Percentiles rank a stretch among this genome's conserved stretches.
phyloP scores from a whole-genome alignment of 2,113 vertebrate species.

The Odobenus rosmarus region DNA sequence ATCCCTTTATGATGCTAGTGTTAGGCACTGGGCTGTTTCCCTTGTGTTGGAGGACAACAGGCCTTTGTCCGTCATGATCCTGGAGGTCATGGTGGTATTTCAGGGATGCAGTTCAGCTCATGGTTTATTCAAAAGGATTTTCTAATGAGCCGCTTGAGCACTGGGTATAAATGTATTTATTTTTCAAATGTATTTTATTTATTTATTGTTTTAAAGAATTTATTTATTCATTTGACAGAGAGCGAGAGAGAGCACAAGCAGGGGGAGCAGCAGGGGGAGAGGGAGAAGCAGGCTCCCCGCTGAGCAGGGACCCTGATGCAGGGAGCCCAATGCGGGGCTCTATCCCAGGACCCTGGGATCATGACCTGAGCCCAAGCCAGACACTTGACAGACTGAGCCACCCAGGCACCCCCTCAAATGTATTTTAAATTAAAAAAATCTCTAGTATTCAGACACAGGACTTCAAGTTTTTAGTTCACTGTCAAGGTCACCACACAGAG shows the following conservation, averaged over 20 bases:
- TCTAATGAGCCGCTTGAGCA: background rate
- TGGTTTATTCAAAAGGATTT: background rate
- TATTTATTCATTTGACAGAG: no score
- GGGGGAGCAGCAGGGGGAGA: no score
- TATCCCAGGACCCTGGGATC: no score
- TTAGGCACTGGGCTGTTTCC: background rate
- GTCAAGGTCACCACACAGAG: background rate
- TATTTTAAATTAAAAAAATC: background rate
- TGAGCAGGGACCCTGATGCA: no score
- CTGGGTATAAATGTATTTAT: background rate
- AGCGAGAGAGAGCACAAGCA: no score
- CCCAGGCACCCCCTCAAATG: background rate
- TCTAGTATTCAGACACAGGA: background rate
- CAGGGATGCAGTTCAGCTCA: background rate
- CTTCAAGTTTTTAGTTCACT: background rate
- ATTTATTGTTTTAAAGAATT: no score
- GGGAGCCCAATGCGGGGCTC: no score
- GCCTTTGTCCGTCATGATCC: background rate
- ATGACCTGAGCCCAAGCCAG: no score
- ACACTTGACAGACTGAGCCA: no score
- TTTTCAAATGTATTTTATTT: slow-evolving; percentile 30
- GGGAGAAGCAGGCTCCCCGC: no score
- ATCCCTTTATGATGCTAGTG: background rate
- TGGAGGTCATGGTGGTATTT: background rate
- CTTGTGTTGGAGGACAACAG: background rate